Evolutionary conservation across 1,140 invertebrate genomes (phyloP).

Genomic region (Nilaparvata lugens): DNA sequence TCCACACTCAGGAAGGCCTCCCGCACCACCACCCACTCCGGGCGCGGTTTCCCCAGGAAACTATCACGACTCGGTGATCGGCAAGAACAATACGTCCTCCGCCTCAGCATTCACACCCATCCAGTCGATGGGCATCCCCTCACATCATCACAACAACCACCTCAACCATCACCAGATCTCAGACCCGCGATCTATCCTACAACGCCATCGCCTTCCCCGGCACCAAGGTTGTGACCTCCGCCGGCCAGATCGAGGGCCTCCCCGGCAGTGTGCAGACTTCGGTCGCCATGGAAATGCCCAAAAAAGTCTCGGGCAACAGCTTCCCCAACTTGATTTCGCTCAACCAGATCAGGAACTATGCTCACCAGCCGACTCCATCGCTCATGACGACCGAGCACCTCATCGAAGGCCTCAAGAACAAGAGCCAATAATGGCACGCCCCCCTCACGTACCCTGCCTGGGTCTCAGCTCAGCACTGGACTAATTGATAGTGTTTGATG

Average conservation of each 20-base stretch:
- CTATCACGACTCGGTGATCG: slow-evolving; percentile 27
- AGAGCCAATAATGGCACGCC: slow-evolving; percentile 24
- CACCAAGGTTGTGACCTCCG: slow-evolving; percentile 32
- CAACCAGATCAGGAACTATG: slow-evolving; percentile 94
- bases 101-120: slow-evolving; percentile 87
- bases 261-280: slow-evolving; percentile 24
- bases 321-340: slow-evolving; percentile 92
- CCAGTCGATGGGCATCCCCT: slow-evolving; percentile 65
- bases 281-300: slow-evolving; percentile 37
- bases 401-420: slow-evolving; percentile 29
- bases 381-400: slow-evolving; percentile 29
- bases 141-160: slow-evolving; percentile 55
- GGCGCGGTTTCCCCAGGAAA: slow-evolving; percentile 37
- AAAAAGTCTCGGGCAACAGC: slow-evolving; percentile 50
- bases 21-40: slow-evolving; percentile 34
- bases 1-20: slow-evolving; percentile 37
- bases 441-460: slow-evolving; percentile 12
- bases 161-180: slow-evolving; percentile 49
- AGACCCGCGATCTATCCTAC: slow-evolving; percentile 68
- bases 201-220: slow-evolving; percentile 59
- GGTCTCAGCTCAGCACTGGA: not conserved
- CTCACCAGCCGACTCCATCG: slow-evolving; percentile 62
- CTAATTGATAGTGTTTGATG: no score
- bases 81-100: slow-evolving; percentile 38
- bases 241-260: slow-evolving; percentile 31